Evolutionary conservation across 2,113 vertebrate species (phyloP).

Genomic region (Perca fluviatilis): DNA sequence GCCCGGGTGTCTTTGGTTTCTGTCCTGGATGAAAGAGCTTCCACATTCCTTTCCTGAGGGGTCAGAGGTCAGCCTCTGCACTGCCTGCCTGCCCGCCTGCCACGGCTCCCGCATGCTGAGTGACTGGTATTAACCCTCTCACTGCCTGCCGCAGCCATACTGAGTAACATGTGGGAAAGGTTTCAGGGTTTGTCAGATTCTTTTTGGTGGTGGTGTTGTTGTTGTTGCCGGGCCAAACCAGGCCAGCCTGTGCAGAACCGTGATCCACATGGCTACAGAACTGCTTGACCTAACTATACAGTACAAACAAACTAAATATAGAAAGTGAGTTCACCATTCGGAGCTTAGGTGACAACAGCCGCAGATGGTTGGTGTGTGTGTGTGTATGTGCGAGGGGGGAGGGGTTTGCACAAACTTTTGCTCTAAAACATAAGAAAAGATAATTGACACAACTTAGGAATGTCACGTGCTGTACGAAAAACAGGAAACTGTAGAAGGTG

Average conservation of each 20-base stretch:
- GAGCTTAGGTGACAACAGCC: slow-evolving; percentile 84
- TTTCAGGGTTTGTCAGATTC: slow-evolving; percentile 15
- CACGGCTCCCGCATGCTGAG: slow-evolving; percentile 77
- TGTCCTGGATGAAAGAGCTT: slow-evolving; percentile 87
- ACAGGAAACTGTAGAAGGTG: background rate
- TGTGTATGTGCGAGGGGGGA: background rate
- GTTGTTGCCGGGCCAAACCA: background rate
- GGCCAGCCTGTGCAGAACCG: background rate
- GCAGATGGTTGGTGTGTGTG: slow-evolving; percentile 7
- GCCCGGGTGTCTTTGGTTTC: slow-evolving; percentile 83
- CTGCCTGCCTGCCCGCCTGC: slow-evolving; percentile 71
- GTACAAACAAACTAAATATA: slow-evolving; percentile 77
- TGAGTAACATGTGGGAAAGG: background rate
- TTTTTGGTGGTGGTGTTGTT: background rate
- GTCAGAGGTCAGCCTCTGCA: slow-evolving; percentile 84
- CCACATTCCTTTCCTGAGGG: slow-evolving; percentile 85
- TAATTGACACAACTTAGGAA: background rate
- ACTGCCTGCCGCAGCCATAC: slow-evolving; percentile 31
- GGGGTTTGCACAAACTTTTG: slow-evolving; percentile 35
- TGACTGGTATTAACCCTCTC: slow-evolving; percentile 80
- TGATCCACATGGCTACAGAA: slow-evolving; percentile 23
- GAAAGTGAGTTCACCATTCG: slow-evolving; percentile 73
- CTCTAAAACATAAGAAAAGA: slow-evolving; percentile 31
- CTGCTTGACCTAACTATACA: slow-evolving; percentile 49
- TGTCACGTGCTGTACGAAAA: background rate